A percentile compares a stretch with the other conserved stretches of the same genome.
Conservation (phyloP, 1,140 invertebrate genomes). For the Rhyacophila brunnea region DNA sequence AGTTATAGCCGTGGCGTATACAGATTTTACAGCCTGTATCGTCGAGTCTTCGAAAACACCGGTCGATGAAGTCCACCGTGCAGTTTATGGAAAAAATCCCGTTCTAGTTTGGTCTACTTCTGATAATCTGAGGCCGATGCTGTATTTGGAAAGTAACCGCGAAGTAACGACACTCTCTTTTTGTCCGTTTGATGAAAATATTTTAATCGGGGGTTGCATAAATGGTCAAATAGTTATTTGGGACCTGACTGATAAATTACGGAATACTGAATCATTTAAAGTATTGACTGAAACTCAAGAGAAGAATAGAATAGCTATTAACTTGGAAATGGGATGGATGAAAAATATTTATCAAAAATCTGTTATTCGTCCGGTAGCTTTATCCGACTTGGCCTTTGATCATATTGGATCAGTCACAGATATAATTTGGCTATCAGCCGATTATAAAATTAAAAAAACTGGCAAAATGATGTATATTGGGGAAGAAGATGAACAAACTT, state of each 20-base stretch:
- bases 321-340: conserved; percentile 67
- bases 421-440: conserved; percentile 65
- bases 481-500: conserved; percentile 48
- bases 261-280: conserved; percentile 61
- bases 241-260: conserved; percentile 68
- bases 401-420: conserved; percentile 62
- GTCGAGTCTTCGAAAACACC: conserved; percentile 36
- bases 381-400: conserved; percentile 60
- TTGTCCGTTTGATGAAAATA: conserved; percentile 66
- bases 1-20: conserved; percentile 63
- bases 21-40: conserved; percentile 44
- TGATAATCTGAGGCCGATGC: conserved; percentile 67
- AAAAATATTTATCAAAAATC: conserved; percentile 57
- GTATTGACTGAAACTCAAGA: conserved; percentile 62
- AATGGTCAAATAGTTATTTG: conserved; percentile 73
- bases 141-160: conserved; percentile 64
- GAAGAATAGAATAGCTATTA: conserved; percentile 59
- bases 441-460: conserved; percentile 58
- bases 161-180: conserved; percentile 65
- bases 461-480: conserved; percentile 54
- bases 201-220: conserved; percentile 67
- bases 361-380: conserved; percentile 58
- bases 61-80: conserved; percentile 52
- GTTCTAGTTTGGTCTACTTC: conserved; percentile 73
- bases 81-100: conserved; percentile 57